Evolutionary conservation across 1,140 invertebrate species (phyloP).

Genomic region (Batillaria attramentaria): DNA sequence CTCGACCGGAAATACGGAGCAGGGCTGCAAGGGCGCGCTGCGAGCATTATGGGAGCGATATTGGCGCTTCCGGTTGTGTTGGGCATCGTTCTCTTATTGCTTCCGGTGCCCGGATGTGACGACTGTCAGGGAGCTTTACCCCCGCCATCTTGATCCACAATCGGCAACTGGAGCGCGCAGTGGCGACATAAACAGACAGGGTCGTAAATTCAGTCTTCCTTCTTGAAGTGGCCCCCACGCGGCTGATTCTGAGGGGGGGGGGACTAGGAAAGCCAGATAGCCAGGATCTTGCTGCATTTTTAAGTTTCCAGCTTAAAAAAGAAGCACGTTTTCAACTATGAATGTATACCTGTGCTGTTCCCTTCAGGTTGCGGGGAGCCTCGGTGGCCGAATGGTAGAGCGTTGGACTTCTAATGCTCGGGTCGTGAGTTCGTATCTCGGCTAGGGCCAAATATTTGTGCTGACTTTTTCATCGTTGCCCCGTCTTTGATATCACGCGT

Average conservation of each 20-base stretch:
- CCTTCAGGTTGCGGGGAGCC: no score
- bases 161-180: not conserved
- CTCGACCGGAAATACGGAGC: conserved; percentile 31
- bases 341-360: no score
- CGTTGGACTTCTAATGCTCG: no score
- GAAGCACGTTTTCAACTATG: no score
- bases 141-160: conserved; percentile 24
- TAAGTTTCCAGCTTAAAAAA: no score
- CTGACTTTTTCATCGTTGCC: no score
- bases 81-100: conserved; percentile 32
- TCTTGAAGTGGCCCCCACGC: not conserved
- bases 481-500: no score
- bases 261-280: not conserved
- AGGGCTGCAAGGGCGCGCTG: conserved; percentile 28
- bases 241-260: not conserved
- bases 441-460: no score
- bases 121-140: conserved; percentile 23
- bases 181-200: not conserved
- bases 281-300: no score
- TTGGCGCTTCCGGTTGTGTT: conserved; percentile 30
- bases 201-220: not conserved
- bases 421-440: no score
- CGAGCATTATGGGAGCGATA: conserved; percentile 33
- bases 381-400: no score
- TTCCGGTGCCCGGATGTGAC: conserved; percentile 28